Base-by-base conservation (phyloP, 2,797 vertebrate genomes). In the Diplodus sargus region DNA sequence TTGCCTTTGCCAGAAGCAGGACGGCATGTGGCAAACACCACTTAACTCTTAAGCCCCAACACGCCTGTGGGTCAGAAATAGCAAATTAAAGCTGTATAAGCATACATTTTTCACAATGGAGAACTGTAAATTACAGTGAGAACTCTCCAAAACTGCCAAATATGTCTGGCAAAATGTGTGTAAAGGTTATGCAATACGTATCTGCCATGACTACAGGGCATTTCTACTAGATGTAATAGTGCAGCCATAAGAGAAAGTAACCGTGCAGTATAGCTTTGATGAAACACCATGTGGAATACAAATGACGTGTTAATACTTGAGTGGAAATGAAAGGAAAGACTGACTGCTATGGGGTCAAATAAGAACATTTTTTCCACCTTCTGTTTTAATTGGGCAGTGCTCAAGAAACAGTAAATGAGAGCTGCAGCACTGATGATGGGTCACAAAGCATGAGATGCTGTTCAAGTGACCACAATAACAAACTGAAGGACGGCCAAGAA, bases 401-500 rank as follows among this genome's bases (percentile, higher is more conserved):
- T 23, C 2, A 52, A 67, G 52, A 48, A 47, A 49, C 45, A 51
- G 15, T 18, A 42, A 47, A 13, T 57, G 49, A 25, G 34, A 45
- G 25, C 47, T 47, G 17, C 17, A 25, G 28, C 39, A 20, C 8
- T 60, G 20, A 60, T 53, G 22, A 74, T 70, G 39, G 0, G 23
- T 52, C 12, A 47, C 5, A 23, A n/a, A 63, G 58, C 14, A 72
- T 67, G 18, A 64, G 15, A 70, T 66, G 48, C 60, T 67, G 75
- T 59, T 2, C 39, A 68, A 54, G 65, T 56, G 61, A 75, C 63
- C 77, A 57, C 62, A 64, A 52, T 51, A 69, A 64, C 63, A 82
- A 73, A 63, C 4, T 78, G 57, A 84, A 84, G 79, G 74, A 69
- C 73, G 47, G 78, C 70, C 82, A 84, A 74, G 64, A 79, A 63